These are phyloP conservation scores for Triplophysa rosa DNA, from an alignment of 2,113 vertebrate genomes.

Conservation along the genomic window DNA sequence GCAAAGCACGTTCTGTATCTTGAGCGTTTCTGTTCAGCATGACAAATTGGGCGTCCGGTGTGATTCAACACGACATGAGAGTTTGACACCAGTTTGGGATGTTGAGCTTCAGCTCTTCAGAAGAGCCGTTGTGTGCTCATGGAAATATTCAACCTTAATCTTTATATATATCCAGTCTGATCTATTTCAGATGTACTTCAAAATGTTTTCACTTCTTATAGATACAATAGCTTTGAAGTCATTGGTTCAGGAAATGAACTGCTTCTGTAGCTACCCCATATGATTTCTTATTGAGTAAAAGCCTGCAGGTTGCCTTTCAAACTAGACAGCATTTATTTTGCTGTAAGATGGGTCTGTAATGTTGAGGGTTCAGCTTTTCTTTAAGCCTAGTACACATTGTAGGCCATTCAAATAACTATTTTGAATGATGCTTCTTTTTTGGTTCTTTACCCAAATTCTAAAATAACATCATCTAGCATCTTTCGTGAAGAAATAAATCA, in stretches of 20 bases:
- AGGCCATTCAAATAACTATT: no score
- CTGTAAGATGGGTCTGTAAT: not conserved
- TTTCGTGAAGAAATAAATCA: no score
- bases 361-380: not conserved
- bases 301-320: not conserved
- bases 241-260: conserved; percentile 22
- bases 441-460: no score
- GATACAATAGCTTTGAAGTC: not conserved
- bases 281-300: conserved; percentile 4
- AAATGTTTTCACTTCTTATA: not conserved
- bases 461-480: no score
- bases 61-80: not conserved
- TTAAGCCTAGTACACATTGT: no score
- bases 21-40: not conserved
- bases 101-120: not conserved
- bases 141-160: conserved; percentile 10
- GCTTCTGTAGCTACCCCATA: not conserved
- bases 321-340: not conserved
- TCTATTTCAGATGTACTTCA: not conserved
- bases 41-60: not conserved
- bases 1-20: not conserved
- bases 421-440: no score
- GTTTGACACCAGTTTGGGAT: conserved; percentile 20
- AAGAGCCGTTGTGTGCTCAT: not conserved
- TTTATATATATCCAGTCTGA: conserved; percentile 3